Evolutionary conservation across 2,888 invertebrate species (phyloP).

Genomic region (Tipula unca): DNA sequence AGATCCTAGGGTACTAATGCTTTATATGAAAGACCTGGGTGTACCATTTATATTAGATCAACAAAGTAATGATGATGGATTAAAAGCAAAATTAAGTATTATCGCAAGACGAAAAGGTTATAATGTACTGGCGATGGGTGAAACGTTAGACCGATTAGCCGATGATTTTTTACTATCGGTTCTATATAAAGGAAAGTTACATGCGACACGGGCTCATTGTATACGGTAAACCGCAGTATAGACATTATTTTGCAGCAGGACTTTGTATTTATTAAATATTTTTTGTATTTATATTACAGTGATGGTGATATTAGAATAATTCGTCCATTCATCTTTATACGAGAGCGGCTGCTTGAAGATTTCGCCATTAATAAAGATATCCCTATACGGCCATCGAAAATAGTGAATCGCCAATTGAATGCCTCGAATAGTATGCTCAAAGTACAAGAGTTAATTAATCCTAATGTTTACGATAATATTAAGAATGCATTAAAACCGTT

Average conservation of each 20-base stretch:
- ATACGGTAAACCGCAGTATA: conserved; percentile 62
- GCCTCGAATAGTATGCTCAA: conserved; percentile 26
- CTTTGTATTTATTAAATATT: neutral
- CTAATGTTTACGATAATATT: conserved; percentile 28
- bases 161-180: conserved; percentile 73
- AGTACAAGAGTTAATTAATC: conserved; percentile 27
- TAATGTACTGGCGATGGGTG: conserved; percentile 81
- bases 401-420: conserved; percentile 24
- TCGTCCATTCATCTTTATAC: conserved; percentile 78
- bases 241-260: no score
- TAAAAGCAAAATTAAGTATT: conserved; percentile 52
- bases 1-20: conserved; percentile 60
- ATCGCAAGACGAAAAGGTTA: conserved; percentile 68
- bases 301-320: conserved; percentile 75
- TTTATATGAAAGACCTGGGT: conserved; percentile 62
- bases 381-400: conserved; percentile 27
- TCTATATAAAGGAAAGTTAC: conserved; percentile 69
- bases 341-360: conserved; percentile 49
- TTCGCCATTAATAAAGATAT: conserved; percentile 26
- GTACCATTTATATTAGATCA: conserved; percentile 71
- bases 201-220: conserved; percentile 71
- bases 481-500: conserved; percentile 27
- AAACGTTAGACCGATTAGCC: conserved; percentile 76
- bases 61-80: conserved; percentile 45
- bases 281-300: conserved; percentile 33